These are phyloP conservation scores for Cheilinus undulatus DNA, from an alignment of 2,113 vertebrate genomes.

Conservation along the genomic window DNA sequence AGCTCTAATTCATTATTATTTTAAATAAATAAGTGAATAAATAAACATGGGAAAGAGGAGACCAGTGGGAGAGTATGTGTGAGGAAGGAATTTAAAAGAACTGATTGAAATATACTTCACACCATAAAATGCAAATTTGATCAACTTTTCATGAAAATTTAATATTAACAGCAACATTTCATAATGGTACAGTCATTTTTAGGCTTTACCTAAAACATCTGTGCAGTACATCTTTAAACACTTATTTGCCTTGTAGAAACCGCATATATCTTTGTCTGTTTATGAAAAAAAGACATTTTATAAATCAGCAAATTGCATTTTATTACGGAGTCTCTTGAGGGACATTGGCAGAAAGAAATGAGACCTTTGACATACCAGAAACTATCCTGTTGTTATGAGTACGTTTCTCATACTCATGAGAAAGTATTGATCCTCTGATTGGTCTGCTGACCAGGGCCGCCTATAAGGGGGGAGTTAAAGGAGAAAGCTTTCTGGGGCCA, in stretches of 20 bases:
- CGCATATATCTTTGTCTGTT: slow-evolving; percentile 4
- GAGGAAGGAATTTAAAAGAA: not conserved
- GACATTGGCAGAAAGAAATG: no score
- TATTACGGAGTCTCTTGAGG: no score
- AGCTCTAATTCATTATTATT: no score
- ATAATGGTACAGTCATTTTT: not conserved
- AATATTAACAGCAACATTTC: not conserved
- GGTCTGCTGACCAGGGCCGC: no score
- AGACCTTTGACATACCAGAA: no score
- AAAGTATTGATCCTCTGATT: no score
- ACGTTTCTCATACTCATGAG: no score
- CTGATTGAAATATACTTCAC: not conserved
- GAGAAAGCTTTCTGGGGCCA: no score
- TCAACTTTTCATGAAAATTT: not conserved
- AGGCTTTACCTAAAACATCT: not conserved
- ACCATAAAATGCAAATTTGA: not conserved
- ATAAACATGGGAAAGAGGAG: no score
- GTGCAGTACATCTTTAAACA: not conserved
- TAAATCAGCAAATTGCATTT: slow-evolving; percentile 7
- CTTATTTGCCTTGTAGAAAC: not conserved
- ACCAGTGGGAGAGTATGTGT: not conserved
- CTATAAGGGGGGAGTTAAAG: no score
- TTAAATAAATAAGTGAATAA: not conserved
- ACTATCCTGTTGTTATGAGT: no score
- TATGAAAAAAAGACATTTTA: slow-evolving; percentile 39